These are phyloP conservation scores for Poeciliopsis presidionis DNA, from an alignment of 2,797 vertebrate species.

Conservation along the genomic window DNA sequence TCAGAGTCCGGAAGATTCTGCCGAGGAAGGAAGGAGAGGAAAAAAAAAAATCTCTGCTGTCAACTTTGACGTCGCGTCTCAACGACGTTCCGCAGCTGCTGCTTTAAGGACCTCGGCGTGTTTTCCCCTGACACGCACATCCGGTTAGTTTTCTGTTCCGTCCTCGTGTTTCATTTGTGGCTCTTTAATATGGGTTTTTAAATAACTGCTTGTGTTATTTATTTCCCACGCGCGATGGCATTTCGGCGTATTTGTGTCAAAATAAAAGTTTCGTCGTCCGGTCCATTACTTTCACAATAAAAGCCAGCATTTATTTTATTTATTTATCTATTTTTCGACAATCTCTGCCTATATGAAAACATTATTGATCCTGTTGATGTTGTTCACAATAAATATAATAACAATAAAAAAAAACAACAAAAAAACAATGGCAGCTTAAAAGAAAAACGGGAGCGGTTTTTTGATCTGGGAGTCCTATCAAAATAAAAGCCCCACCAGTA, in stretches of 20 bases:
- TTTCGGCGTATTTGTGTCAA: not conserved
- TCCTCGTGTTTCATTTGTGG: not conserved
- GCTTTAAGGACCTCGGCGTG: not conserved
- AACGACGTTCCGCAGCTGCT: not conserved
- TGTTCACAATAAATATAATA: too few species aligned
- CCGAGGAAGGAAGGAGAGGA: not conserved
- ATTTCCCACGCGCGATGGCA: not conserved
- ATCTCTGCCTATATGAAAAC: not conserved
- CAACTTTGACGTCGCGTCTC: not conserved
- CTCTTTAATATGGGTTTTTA: not conserved
- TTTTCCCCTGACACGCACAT: not conserved
- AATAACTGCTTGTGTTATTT: not conserved
- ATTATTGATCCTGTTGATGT: not conserved
- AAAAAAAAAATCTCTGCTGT: too few species aligned
- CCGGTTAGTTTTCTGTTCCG: not conserved
- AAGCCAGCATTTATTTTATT: not conserved
- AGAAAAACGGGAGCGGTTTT: not conserved
- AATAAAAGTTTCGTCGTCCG: not conserved
- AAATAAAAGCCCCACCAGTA: not conserved
- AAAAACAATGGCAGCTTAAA: not conserved
- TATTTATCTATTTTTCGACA: not conserved
- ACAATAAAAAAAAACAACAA: too few species aligned
- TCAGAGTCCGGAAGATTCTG: constrained; percentile 26
- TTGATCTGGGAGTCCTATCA: not conserved
- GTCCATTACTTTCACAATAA: not conserved